phyloP scores from a whole-genome alignment of 2,113 vertebrate genomes.

The Pungitius pungitius region DNA sequence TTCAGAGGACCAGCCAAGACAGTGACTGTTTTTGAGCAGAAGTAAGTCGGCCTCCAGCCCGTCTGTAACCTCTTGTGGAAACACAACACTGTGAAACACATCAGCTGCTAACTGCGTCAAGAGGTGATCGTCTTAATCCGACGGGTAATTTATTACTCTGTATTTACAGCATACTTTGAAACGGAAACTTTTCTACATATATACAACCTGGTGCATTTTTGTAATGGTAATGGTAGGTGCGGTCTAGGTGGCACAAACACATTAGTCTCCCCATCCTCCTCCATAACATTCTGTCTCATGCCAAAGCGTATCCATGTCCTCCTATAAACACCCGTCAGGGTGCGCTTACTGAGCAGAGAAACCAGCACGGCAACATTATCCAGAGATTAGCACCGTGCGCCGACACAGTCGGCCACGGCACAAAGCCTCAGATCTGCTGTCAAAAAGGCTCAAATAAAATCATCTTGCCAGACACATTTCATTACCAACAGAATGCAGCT shows the following conservation, averaged over 20 bases:
- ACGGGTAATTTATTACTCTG: constrained; percentile 4
- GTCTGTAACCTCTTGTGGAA: constrained; percentile 54
- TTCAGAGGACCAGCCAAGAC: constrained; percentile 37
- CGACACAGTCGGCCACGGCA: constrained; percentile 6
- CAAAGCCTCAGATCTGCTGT: constrained; percentile 36
- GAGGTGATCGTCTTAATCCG: constrained; percentile 31
- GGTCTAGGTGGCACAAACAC: not conserved
- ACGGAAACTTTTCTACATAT: not conserved
- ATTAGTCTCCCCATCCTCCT: not conserved
- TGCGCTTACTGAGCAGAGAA: constrained; percentile 9
- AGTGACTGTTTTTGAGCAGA: constrained; percentile 51
- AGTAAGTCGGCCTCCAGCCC: constrained; percentile 59
- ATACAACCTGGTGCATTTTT: not conserved
- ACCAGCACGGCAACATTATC: constrained; percentile 46
- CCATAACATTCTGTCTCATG: constrained; percentile 4
- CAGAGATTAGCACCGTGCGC: constrained; percentile 48
- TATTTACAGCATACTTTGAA: constrained; percentile 10
- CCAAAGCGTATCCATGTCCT: constrained; percentile 18
- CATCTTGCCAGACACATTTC: constrained; percentile 32
- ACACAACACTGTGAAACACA: constrained; percentile 27
- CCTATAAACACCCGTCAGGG: constrained; percentile 35
- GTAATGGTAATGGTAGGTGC: not conserved
- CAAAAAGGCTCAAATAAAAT: constrained; percentile 35
- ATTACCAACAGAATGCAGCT: constrained; percentile 8
- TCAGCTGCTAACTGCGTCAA: constrained; percentile 41